Conservation (phyloP, 2,888 invertebrate genomes). For the Meliscaeva auricollis region DNA sequence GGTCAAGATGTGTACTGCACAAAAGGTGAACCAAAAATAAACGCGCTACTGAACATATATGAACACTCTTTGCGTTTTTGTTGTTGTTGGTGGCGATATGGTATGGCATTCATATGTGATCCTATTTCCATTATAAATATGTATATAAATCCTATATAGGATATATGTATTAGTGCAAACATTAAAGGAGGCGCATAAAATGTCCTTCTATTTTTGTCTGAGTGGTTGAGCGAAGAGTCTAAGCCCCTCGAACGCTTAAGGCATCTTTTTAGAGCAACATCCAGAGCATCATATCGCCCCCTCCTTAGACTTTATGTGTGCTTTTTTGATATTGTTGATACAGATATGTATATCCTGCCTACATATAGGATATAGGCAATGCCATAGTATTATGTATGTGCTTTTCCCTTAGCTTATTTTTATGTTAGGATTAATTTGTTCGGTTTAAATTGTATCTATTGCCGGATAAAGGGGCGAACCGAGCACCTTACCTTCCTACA, state of each 20-base stretch:
- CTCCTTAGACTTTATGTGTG: constrained; percentile 1
- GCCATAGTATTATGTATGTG: not conserved
- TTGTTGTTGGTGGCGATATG: not conserved
- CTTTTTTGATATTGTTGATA: constrained; percentile 1
- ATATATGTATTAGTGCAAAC: constrained; percentile 49
- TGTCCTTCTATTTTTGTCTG: constrained; percentile 72
- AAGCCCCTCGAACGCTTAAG: constrained; percentile 48
- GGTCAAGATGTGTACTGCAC: constrained; percentile 68
- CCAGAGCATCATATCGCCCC: constrained; percentile 31
- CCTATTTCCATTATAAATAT: constrained; percentile 15
- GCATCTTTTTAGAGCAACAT: constrained; percentile 36
- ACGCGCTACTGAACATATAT: constrained; percentile 22
- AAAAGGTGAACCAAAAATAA: constrained; percentile 67
- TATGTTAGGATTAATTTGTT: constrained; percentile 54
- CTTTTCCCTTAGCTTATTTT: constrained; percentile 34
- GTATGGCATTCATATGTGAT: constrained; percentile 32
- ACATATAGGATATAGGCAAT: not conserved
- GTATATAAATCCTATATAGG: constrained; percentile 44
- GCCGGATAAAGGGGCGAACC: not conserved
- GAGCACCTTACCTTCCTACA: not conserved
- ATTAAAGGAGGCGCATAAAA: constrained; percentile 47
- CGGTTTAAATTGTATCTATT: constrained; percentile 20
- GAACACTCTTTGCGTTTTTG: constrained; percentile 1
- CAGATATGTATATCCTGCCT: not conserved
- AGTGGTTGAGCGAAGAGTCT: constrained; percentile 61